These are phyloP conservation scores for Puma concolor DNA, from an alignment of 2,113 vertebrate genomes.

Conservation along the genomic window DNA sequence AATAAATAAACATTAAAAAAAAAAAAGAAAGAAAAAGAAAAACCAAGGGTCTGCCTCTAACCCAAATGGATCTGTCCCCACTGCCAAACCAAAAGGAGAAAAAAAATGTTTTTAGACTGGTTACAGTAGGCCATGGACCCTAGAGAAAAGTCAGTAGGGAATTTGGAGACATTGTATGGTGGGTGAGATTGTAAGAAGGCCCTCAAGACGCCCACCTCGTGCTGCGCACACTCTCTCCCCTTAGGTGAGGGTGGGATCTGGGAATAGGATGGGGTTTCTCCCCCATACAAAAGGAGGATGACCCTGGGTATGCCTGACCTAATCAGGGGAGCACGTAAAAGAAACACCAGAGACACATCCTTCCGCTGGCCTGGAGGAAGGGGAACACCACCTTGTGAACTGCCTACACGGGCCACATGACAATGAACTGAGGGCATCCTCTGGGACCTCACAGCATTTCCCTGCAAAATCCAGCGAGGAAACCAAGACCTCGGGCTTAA, in stretches of 20 bases:
- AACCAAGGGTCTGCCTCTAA: not conserved
- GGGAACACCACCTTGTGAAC: not conserved
- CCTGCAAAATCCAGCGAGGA: not conserved
- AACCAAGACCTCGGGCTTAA: not conserved
- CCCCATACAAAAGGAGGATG: not conserved
- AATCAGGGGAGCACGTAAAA: not conserved
- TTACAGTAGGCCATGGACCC: accelerated
- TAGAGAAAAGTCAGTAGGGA: not conserved
- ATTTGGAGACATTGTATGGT: not conserved
- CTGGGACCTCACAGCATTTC: not conserved
- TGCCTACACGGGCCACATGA: accelerated
- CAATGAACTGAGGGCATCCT: not conserved
- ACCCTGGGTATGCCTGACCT: not conserved
- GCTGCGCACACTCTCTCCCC: not conserved
- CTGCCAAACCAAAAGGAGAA: not conserved
- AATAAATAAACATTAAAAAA: too few species aligned
- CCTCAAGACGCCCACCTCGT: not conserved
- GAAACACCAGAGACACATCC: not conserved
- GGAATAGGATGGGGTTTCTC: not conserved
- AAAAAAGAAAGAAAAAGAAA: not conserved
- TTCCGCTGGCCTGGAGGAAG: not conserved
- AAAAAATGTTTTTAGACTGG: not conserved
- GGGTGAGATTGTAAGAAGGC: not conserved
- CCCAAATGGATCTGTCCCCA: not conserved
- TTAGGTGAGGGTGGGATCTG: not conserved